phyloP scores from a whole-genome alignment of 2,113 vertebrate genomes.

The Daboia siamensis region DNA sequence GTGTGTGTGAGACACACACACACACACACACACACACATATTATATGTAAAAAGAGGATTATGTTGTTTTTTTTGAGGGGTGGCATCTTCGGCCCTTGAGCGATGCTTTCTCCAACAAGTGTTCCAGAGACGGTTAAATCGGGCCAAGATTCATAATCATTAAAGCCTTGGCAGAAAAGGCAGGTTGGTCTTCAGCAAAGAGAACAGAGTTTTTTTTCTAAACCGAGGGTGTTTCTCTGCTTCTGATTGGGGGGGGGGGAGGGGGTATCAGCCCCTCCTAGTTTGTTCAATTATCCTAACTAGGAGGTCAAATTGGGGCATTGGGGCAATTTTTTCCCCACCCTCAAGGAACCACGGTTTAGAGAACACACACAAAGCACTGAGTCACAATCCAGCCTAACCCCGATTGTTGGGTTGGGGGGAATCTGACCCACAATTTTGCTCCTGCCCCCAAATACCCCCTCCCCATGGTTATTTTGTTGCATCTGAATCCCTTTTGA shows the following conservation, averaged over 20 bases:
- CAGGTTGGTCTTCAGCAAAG: background rate
- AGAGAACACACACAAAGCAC: background rate
- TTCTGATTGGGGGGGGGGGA: background rate
- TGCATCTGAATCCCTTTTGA: background rate
- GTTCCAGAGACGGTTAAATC: background rate
- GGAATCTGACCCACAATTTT: background rate
- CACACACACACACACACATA: no score
- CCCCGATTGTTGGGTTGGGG: background rate
- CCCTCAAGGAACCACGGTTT: background rate
- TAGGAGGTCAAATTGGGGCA: background rate
- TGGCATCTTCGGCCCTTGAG: background rate
- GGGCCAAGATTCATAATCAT: background rate
- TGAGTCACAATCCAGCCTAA: background rate
- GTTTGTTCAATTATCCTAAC: background rate
- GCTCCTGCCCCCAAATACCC: background rate
- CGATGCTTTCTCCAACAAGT: background rate
- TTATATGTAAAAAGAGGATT: accelerated
- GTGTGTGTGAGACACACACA: no score
- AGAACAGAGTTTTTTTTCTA: background rate
- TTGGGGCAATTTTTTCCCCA: background rate
- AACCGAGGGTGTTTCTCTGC: background rate
- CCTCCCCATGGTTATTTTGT: background rate
- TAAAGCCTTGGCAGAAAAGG: no score
- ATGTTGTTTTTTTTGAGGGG: no score
- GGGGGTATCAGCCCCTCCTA: background rate